phyloP scores from a whole-genome alignment of 2,113 vertebrate genomes.

The Porphyrio hochstetteri region DNA sequence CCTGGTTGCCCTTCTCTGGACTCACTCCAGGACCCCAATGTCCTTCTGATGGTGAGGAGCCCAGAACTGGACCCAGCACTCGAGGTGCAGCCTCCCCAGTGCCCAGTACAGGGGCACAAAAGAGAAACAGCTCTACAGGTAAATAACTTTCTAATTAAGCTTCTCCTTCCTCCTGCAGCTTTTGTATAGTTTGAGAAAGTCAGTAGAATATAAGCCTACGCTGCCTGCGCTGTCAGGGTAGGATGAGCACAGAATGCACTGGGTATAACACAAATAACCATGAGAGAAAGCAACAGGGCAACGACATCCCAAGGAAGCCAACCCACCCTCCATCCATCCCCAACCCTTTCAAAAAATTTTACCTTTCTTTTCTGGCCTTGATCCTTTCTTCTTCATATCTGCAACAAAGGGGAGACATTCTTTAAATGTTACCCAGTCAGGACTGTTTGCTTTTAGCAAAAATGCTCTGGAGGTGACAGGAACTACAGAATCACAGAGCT shows the following conservation, averaged over 20 bases:
- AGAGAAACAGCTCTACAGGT: not conserved
- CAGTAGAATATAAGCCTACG: not conserved
- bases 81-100: no score
- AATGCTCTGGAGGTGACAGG: not conserved
- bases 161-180: not conserved
- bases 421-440: no score
- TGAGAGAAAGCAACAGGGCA: not conserved
- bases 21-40: no score
- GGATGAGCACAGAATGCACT: not conserved
- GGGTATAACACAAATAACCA: not conserved
- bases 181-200: not conserved
- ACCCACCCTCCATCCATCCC: not conserved
- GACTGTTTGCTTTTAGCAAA: accelerated
- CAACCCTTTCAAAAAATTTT: not conserved
- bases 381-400: constrained; percentile 96
- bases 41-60: no score
- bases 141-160: not conserved
- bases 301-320: not conserved
- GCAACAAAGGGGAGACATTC: not conserved
- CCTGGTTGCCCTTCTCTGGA: no score
- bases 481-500: not conserved
- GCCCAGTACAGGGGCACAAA: no score
- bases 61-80: no score
- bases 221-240: not conserved
- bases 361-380: constrained; percentile 90